Conservation (phyloP, 1,140 invertebrate genomes). For the Rhagoletis zephyria region DNA sequence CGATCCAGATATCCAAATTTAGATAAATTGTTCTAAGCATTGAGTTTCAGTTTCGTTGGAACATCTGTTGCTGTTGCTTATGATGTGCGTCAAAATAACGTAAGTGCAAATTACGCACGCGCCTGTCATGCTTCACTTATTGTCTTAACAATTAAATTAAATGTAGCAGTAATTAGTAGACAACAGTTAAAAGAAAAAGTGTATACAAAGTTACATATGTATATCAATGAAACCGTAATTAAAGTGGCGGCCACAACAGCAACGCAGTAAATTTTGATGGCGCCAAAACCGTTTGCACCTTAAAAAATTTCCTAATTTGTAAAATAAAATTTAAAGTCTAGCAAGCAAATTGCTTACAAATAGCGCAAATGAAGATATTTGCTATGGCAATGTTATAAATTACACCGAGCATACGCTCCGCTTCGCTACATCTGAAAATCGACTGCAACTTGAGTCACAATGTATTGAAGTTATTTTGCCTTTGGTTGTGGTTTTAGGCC, state of each 20-base stretch:
- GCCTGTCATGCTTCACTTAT: slow-evolving; percentile 43
- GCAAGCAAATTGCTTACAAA: slow-evolving; percentile 30
- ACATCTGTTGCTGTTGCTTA: slow-evolving; percentile 29
- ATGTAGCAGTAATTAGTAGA: slow-evolving; percentile 16
- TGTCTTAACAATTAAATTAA: slow-evolving; percentile 25
- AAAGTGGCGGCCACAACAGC: too few species aligned
- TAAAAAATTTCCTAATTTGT: neutral
- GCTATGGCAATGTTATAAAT: slow-evolving; percentile 34
- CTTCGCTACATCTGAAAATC: slow-evolving; percentile 16
- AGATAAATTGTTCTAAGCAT: slow-evolving; percentile 31
- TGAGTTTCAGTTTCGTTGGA: slow-evolving; percentile 22
- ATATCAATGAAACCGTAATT: neutral
- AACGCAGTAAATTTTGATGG: neutral
- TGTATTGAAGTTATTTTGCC: neutral
- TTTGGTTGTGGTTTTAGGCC: slow-evolving; percentile 10
- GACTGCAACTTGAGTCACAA: neutral
- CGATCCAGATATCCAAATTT: slow-evolving; percentile 10
- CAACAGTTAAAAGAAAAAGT: neutral
- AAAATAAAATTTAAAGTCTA: neutral
- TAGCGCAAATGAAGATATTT: neutral
- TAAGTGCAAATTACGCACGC: slow-evolving; percentile 28
- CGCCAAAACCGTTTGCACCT: neutral
- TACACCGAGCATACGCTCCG: slow-evolving; percentile 7
- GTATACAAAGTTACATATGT: neutral
- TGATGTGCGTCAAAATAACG: slow-evolving; percentile 24